Conservation (phyloP, 2,797 vertebrate species). For the Acanthurus tractus region DNA sequence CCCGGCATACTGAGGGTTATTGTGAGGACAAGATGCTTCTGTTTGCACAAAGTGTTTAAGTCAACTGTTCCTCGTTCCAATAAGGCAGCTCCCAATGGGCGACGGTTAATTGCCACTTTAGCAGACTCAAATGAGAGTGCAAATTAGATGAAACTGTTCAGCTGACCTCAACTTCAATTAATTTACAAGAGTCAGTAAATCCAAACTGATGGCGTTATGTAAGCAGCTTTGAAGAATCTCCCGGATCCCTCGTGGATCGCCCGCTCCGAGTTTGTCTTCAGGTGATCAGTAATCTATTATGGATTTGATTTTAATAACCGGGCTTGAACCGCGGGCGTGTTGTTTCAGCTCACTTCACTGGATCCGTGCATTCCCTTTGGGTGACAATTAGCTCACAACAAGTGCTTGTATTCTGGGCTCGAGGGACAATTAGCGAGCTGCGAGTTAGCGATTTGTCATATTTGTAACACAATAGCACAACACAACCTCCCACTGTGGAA, state of each 20-base stretch:
- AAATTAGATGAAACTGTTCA: conserved; percentile 59
- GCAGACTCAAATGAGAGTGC: conserved; percentile 49
- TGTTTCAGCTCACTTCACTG: conserved; percentile 39
- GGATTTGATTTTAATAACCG: conserved; percentile 54
- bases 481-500: conserved; percentile 70
- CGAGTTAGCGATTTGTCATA: conserved; percentile 75
- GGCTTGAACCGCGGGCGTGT: background rate
- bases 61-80: conserved; percentile 35
- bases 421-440: conserved; percentile 77
- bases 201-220: conserved; percentile 1
- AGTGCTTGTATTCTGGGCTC: conserved; percentile 60
- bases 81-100: conserved; percentile 46
- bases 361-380: conserved; percentile 64
- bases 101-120: conserved; percentile 59
- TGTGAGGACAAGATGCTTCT: conserved; percentile 22
- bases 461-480: conserved; percentile 76
- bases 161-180: conserved; percentile 55
- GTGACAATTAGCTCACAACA: conserved; percentile 80
- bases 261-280: conserved; percentile 4
- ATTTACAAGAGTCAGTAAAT: conserved; percentile 37
- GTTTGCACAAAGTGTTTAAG: conserved; percentile 46
- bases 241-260: background rate
- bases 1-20: background rate
- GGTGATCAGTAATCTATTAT: conserved; percentile 60
- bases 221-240: conserved; percentile 18